Percentiles rank a stretch among this genome's conserved stretches.
These are phyloP conservation scores for Pangasianodon hypophthalmus DNA, from an alignment of 2,113 vertebrate species.

Conservation along the genomic window DNA sequence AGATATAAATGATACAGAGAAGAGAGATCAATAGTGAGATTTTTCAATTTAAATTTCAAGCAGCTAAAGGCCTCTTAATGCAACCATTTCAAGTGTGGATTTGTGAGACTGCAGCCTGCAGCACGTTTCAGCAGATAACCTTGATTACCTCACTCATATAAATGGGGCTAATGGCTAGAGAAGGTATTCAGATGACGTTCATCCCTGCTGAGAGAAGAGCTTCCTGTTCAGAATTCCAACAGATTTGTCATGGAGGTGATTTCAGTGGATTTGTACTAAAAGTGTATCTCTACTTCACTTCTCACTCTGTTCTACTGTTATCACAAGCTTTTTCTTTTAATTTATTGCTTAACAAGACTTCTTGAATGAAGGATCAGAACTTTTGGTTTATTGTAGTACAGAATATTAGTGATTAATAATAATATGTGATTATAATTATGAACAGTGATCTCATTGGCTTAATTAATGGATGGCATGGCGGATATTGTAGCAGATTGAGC, in stretches of 20 bases:
- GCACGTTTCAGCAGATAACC: conserved; percentile 35
- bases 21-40: conserved; percentile 16
- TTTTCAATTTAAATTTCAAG: conserved; percentile 29
- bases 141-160: conserved; percentile 38
- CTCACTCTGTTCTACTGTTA: neutral
- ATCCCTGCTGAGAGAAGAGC: neutral
- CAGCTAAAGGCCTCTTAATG: conserved; percentile 29
- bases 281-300: neutral
- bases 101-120: conserved; percentile 14
- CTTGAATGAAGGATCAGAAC: neutral
- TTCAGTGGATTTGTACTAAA: neutral
- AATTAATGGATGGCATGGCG: neutral
- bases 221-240: conserved; percentile 19
- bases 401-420: neutral
- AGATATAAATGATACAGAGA: neutral
- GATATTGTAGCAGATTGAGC: neutral
- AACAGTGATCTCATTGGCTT: neutral
- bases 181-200: conserved; percentile 23
- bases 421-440: neutral
- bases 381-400: neutral
- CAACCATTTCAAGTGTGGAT: conserved; percentile 19
- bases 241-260: conserved; percentile 7
- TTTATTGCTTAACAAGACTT: neutral
- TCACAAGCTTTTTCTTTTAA: neutral
- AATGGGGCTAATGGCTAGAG: conserved; percentile 35